phyloP scores from a whole-genome alignment of 64 coral and sea anemone genomes.

The Astreopora myriophthalma region DNA sequence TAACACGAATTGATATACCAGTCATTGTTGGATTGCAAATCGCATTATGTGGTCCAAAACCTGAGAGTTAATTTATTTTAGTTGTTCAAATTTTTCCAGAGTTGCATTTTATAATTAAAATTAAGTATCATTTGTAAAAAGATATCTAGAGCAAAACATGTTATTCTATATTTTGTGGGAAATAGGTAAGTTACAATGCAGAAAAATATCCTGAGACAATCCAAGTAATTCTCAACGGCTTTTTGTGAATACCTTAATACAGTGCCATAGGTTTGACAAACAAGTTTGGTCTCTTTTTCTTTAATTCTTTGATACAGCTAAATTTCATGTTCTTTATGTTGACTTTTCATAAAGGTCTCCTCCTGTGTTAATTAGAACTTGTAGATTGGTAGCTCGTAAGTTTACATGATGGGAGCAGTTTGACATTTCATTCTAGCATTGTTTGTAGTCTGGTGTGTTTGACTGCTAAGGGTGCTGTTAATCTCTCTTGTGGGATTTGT shows the following conservation, averaged over 20 bases:
- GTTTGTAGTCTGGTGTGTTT: no score
- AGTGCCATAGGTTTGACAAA: neutral
- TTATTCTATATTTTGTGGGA: conserved; percentile 14
- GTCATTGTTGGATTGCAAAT: neutral
- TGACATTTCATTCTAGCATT: no score
- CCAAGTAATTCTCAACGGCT: neutral
- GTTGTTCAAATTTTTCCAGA: conserved; percentile 41
- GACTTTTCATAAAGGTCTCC: no score
- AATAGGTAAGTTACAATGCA: conserved; percentile 1
- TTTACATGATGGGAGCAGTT: no score
- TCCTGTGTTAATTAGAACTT: no score
- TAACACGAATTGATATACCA: neutral
- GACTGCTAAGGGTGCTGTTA: neutral
- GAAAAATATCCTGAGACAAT: neutral
- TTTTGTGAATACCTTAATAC: neutral
- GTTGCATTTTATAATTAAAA: conserved; percentile 39
- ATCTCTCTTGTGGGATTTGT: neutral
- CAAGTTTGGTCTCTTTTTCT: neutral
- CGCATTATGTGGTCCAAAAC: neutral
- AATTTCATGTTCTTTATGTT: no score
- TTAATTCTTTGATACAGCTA: neutral
- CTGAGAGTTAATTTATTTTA: conserved; percentile 34
- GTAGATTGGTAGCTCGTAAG: no score
- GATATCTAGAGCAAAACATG: neutral
- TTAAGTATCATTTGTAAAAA: conserved; percentile 13